Evolutionary conservation across 1,140 invertebrate species (phyloP), one percentile per base, ranked within the genome.

Genomic region (Archivesica marissinica): DNA sequence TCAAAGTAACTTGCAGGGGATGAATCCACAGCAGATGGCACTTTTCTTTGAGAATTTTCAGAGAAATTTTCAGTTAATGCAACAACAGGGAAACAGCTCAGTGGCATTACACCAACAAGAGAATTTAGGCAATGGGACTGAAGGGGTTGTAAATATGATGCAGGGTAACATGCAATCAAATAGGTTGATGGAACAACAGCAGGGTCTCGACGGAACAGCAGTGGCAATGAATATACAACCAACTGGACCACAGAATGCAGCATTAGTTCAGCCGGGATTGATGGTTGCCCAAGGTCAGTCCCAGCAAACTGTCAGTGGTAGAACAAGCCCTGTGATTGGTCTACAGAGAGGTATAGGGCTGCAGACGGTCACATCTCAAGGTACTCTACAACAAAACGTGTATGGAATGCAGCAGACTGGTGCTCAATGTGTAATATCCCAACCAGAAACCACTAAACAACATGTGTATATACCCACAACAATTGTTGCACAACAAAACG

Each of bases 21-120:
- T 64, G 59, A 64, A 64, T 35, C 59, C 20, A 64, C 59, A 64
- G n/a, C 59, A 64, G 59, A 64, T 30, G 25, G 59, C 59, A 6
- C 33, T 64, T 9, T 64, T 64, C 30, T 28, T 64, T 13, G 59
- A 64, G 23, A 64, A 64, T 35, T 64, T 64, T 35, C 59, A 64
- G 30, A 30, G 59, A 30, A 64, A 64, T 35, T 64, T 64, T 35
- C 13, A 28, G 13, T 35, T 64, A 33, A 64, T 64, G 59, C 59
- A 64, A 64, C 59, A 64, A 64, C 59, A 64, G 59, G 9, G 30
- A 17, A 35, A 52, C 17, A 52, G 50, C 23, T 4, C 3, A n/a
- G 3, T n/a, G 6, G 17, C 59, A 17, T 35, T 33, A 25, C 68
- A 72, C 25, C 20, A 23, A 3, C 68, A 72, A 50, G 25, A 28